Conservation (phyloP, 2,113 vertebrate species). For the Odontesthes bonariensis region DNA sequence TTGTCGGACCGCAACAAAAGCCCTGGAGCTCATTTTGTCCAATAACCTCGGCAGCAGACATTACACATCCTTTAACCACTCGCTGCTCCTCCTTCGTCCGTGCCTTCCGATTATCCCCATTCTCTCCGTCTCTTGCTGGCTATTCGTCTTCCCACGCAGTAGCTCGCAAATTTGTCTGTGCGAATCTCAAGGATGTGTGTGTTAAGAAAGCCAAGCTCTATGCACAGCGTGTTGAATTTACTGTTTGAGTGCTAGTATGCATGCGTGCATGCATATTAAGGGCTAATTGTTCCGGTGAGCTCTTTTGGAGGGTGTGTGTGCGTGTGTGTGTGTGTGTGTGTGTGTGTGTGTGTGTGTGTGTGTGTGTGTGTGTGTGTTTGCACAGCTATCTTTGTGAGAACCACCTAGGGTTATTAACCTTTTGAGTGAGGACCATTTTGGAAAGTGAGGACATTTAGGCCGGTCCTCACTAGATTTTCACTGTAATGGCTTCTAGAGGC, state of each 20-base stretch:
- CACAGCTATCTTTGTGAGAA: no score
- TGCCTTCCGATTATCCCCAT: slow-evolving; percentile 20
- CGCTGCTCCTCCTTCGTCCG: slow-evolving; percentile 35
- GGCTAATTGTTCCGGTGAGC: slow-evolving; percentile 42
- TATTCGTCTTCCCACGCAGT: slow-evolving; percentile 29
- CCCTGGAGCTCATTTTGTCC: slow-evolving; percentile 29
- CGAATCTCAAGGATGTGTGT: slow-evolving; percentile 21
- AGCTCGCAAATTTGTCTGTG: slow-evolving; percentile 13
- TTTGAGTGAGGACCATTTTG: no score
- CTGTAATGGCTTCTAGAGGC: no score
- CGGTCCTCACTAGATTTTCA: no score
- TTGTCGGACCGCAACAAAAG: slow-evolving; percentile 23
- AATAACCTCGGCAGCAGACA: slow-evolving; percentile 26
- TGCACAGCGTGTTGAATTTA: slow-evolving; percentile 11
- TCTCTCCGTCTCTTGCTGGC: slow-evolving; percentile 9
- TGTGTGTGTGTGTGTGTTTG: slow-evolving; percentile 1
- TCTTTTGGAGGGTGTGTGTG: slow-evolving; percentile 19
- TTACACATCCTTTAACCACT: slow-evolving; percentile 24
- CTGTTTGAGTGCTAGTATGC: slow-evolving; percentile 27
- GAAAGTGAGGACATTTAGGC: no score
- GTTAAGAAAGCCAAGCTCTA: slow-evolving; percentile 9
- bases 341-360: background rate
- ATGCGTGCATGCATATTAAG: slow-evolving; percentile 18
- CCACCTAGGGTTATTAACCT: no score
- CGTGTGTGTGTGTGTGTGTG: background rate